A percentile compares a stretch with the other conserved stretches of the same genome.
Evolutionary conservation across 2,888 invertebrate species (phyloP).

Genomic region (Pristionchus arcanus): DNA sequence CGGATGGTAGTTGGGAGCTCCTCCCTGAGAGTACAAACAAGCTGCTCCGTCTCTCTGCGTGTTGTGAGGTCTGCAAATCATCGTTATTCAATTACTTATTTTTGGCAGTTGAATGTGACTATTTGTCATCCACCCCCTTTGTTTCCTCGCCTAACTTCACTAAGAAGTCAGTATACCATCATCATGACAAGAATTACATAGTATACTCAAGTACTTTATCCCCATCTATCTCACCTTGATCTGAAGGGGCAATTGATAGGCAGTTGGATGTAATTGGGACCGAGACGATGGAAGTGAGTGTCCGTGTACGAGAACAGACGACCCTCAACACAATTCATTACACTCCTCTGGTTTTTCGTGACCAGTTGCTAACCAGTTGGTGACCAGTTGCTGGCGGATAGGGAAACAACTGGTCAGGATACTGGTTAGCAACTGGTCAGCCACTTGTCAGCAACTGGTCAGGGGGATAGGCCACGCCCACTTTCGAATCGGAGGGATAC

Average conservation of each 20-base stretch:
- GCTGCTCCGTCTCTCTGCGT: conserved; percentile 93
- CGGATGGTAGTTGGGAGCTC: conserved; percentile 95
- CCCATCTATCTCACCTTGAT: conserved; percentile 40
- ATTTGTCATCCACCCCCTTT: no score
- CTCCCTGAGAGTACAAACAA: conserved; percentile 87
- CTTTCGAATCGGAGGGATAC: no score
- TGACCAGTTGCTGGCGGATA: no score
- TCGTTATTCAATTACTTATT: background rate
- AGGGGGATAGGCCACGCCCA: no score
- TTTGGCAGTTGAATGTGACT: no score
- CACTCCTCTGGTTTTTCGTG: no score
- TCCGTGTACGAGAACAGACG: conserved; percentile 86
- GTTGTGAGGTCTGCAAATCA: conserved; percentile 82
- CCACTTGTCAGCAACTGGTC: no score
- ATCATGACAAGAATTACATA: background rate
- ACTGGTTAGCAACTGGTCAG: no score
- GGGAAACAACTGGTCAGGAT: no score
- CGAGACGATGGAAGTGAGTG: conserved; percentile 93
- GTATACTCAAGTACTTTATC: background rate
- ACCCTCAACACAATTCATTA: conserved; percentile 71
- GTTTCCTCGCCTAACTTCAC: no score
- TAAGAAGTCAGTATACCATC: no score
- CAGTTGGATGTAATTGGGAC: conserved; percentile 92
- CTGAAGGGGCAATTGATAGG: conserved; percentile 93
- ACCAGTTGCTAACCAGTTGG: no score